Conservation (phyloP, 2,888 invertebrate species). For the Drepana falcataria region DNA sequence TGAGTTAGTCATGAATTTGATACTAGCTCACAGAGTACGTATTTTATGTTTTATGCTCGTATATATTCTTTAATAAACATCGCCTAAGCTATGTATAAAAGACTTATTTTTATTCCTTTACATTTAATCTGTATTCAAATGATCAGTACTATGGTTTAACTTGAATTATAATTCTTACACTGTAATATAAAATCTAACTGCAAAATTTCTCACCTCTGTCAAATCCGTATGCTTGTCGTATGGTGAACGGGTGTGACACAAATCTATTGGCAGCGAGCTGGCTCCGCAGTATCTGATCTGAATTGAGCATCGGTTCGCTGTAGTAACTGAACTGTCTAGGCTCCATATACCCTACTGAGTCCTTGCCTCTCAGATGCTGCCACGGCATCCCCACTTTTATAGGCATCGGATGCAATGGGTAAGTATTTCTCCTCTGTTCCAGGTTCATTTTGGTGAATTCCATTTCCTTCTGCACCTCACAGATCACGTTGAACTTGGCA, state of each 20-base stretch:
- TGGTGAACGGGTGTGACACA: slow-evolving; percentile 42
- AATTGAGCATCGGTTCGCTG: slow-evolving; percentile 54
- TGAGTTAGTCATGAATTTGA: too few species aligned
- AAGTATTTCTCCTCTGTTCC: slow-evolving; percentile 56
- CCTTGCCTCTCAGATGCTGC: slow-evolving; percentile 47
- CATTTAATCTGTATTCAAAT: too few species aligned
- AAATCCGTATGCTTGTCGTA: slow-evolving; percentile 57
- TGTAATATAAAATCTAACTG: not conserved
- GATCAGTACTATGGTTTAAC: too few species aligned
- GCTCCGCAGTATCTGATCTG: slow-evolving; percentile 51
- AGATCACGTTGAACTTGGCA: slow-evolving; percentile 31
- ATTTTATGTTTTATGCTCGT: too few species aligned
- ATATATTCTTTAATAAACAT: too few species aligned
- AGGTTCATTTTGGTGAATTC: slow-evolving; percentile 38
- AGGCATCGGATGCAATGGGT: slow-evolving; percentile 58
- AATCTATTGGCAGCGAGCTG: slow-evolving; percentile 57
- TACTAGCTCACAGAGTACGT: too few species aligned
- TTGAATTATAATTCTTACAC: too few species aligned
- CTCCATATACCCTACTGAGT: slow-evolving; percentile 32
- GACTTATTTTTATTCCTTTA: too few species aligned
- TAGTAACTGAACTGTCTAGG: slow-evolving; percentile 47
- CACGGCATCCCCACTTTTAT: slow-evolving; percentile 50
- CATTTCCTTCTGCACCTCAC: slow-evolving; percentile 44
- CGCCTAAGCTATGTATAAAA: too few species aligned
- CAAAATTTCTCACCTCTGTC: slow-evolving; percentile 53